Evolutionary conservation across 2,888 invertebrate species (phyloP).

Genomic region (Branchellion lobata): DNA sequence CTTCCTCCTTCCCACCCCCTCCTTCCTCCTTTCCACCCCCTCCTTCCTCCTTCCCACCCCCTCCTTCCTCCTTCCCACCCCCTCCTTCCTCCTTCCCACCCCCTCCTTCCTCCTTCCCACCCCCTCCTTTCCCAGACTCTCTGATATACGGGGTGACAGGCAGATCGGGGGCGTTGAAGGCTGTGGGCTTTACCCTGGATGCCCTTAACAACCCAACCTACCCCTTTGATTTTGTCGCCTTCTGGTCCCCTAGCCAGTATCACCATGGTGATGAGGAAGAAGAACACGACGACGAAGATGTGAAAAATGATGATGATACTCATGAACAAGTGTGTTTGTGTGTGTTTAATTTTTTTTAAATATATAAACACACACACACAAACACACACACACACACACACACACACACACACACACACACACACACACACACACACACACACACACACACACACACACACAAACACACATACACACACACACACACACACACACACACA

Average conservation of each 20-base stretch:
- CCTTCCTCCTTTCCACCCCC: neutral
- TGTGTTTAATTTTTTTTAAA: neutral
- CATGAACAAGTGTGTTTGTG: neutral
- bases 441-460: constrained; percentile 1
- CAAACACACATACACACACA: neutral
- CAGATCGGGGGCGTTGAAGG: constrained; percentile 25
- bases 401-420: constrained; percentile 22
- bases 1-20: neutral
- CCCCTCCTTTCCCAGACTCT: constrained; percentile 43
- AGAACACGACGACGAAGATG: neutral
- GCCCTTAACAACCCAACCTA: constrained; percentile 43
- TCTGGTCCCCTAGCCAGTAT: constrained; percentile 48
- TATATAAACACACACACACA: neutral
- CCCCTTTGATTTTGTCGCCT: constrained; percentile 47
- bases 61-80: neutral
- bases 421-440: constrained; percentile 1
- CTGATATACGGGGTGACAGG: constrained; percentile 50
- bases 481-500: constrained; percentile 1
- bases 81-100: neutral
- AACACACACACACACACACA: constrained; percentile 4
- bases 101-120: neutral
- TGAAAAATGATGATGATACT: neutral
- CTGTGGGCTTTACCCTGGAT: constrained; percentile 49
- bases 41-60: neutral
- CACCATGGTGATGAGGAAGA: neutral